A percentile compares a stretch with the other conserved stretches of the same genome.
These are phyloP conservation scores for Notothenia rossii DNA, from an alignment of 2,113 vertebrate species.

Conservation along the genomic window DNA sequence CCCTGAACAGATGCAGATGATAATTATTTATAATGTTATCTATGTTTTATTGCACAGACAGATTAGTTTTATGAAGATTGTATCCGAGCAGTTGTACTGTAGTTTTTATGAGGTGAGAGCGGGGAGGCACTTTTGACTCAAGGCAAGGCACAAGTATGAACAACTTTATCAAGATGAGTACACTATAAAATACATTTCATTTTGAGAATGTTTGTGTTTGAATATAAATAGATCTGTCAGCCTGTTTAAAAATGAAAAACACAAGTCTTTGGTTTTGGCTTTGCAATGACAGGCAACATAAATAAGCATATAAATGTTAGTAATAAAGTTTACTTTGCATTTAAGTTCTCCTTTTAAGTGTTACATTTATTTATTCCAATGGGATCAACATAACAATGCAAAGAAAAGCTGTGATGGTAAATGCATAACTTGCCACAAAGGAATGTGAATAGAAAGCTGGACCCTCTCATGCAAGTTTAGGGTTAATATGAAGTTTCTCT, in stretches of 20 bases:
- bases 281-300: background rate
- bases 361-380: background rate
- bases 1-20: slow-evolving; percentile 1
- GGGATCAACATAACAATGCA: too few species aligned
- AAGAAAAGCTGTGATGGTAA: background rate
- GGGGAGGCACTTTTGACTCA: background rate
- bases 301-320: background rate
- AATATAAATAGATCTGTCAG: background rate
- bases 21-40: slow-evolving; percentile 14
- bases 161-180: background rate
- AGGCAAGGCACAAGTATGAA: background rate
- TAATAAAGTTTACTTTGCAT: background rate
- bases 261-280: background rate
- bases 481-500: background rate
- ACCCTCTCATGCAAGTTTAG: background rate
- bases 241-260: background rate
- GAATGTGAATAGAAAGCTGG: background rate
- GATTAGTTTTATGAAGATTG: background rate
- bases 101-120: background rate
- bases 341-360: background rate
- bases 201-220: background rate
- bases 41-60: background rate
- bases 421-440: background rate
- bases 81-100: slow-evolving; percentile 6
- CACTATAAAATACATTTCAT: background rate